Percentiles rank a stretch among this genome's conserved stretches.
These are phyloP conservation scores for Tipula vernalis DNA, from an alignment of 2,888 invertebrate species.

Conservation along the genomic window DNA sequence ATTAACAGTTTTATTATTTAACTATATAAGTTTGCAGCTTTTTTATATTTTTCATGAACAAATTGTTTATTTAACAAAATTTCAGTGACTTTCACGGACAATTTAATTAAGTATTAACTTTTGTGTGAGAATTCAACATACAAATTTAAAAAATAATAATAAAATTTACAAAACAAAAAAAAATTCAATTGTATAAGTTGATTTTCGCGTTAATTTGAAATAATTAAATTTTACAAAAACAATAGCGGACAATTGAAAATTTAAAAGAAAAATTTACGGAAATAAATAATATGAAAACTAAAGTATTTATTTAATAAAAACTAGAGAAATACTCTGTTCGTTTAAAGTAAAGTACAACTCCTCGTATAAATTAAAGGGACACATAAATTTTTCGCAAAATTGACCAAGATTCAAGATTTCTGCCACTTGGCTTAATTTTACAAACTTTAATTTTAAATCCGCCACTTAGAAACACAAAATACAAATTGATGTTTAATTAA, in stretches of 20 bases:
- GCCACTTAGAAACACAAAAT: too few relatives aligned
- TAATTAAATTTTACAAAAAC: not conserved
- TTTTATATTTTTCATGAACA: not conserved
- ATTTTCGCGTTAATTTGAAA: not conserved
- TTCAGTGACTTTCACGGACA: not conserved
- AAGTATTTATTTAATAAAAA: not conserved
- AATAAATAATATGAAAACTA: not conserved
- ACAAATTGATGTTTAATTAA: too few relatives aligned
- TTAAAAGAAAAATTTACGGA: slow-evolving; percentile 10
- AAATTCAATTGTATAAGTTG: not conserved
- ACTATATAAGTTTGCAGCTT: not conserved
- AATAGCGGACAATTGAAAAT: not conserved
- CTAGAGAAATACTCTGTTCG: not conserved
- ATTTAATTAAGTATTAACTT: not conserved
- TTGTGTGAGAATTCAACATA: not conserved
- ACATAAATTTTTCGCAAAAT: too few relatives aligned
- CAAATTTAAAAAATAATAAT: not conserved
- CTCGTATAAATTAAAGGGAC: too few relatives aligned
- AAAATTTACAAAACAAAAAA: not conserved
- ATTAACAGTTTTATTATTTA: not conserved
- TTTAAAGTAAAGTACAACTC: not conserved
- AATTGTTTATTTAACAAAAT: not conserved
- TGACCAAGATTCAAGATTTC: too few relatives aligned
- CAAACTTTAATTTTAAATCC: too few relatives aligned
- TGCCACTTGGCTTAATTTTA: too few relatives aligned